phyloP scores from a whole-genome alignment of 2,113 vertebrate genomes.

The Pelecanus crispus region DNA sequence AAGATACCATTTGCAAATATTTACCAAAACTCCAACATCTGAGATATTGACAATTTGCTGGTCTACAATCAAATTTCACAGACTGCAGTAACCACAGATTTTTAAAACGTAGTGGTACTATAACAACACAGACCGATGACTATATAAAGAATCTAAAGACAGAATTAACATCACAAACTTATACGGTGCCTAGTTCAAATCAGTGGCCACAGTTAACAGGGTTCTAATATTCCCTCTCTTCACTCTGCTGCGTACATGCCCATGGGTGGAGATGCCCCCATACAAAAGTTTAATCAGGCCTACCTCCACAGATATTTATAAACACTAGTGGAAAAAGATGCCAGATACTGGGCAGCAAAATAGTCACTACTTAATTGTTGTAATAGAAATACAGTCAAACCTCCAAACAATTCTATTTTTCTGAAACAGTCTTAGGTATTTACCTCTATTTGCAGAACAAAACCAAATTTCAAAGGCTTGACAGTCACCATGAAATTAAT shows the following conservation, averaged over 20 bases:
- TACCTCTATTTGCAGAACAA: background rate
- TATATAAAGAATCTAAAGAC: background rate
- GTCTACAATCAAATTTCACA: background rate
- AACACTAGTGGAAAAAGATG: background rate
- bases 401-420: background rate
- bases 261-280: background rate
- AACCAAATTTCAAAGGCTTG: background rate
- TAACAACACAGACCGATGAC: background rate
- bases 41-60: background rate
- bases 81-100: background rate
- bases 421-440: background rate
- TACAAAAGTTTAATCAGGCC: background rate
- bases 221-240: background rate
- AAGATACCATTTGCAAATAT: background rate
- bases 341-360: background rate
- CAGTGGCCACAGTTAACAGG: background rate
- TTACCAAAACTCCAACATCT: background rate
- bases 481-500: background rate
- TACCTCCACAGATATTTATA: background rate
- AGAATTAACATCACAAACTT: background rate
- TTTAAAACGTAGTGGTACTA: background rate
- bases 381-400: background rate
- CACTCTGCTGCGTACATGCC: background rate
- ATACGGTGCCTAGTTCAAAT: background rate
- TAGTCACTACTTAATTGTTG: background rate